Evolutionary conservation across 2,797 vertebrate genomes (phyloP).

Genomic region (Sebastiscus tertius): DNA sequence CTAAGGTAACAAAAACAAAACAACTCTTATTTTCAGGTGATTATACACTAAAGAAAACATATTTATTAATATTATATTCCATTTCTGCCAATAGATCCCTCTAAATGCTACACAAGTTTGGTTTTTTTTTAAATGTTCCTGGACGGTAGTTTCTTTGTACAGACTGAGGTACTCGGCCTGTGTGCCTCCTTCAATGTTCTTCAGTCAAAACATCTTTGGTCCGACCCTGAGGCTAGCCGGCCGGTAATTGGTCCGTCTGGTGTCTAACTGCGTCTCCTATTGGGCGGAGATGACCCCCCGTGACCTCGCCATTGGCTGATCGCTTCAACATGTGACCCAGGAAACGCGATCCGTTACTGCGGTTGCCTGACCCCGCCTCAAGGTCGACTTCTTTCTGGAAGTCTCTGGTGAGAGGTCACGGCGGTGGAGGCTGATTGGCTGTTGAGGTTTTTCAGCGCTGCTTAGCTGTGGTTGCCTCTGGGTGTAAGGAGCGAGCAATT

Average conservation of each 20-base stretch:
- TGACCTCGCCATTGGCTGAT: conserved; percentile 85
- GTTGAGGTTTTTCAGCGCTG: conserved; percentile 44
- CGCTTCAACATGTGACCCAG: conserved; percentile 78
- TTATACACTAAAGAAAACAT: no score
- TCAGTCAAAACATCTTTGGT: conserved; percentile 63
- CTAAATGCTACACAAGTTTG: no score
- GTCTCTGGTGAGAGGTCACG: conserved; percentile 64
- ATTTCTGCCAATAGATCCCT: no score
- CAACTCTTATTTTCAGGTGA: no score
- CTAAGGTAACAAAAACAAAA: no score
- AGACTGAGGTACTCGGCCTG: not conserved
- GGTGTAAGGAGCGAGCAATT: conserved; percentile 67
- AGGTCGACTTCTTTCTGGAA: conserved; percentile 72
- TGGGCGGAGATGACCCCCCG: conserved; percentile 83
- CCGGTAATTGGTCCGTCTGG: conserved; percentile 83
- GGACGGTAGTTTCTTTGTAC: conserved; percentile 10
- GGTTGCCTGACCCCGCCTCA: conserved; percentile 67
- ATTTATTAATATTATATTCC: no score
- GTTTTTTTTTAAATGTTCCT: not conserved
- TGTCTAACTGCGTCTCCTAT: conserved; percentile 85
- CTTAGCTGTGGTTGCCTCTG: conserved; percentile 65
- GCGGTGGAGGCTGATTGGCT: conserved; percentile 69
- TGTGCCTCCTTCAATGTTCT: conserved; percentile 28
- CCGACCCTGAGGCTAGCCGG: conserved; percentile 82
- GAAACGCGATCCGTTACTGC: conserved; percentile 66